Base-by-base conservation (phyloP, 1,140 invertebrate genomes). In the Carcinoscorpius rotundicauda region DNA sequence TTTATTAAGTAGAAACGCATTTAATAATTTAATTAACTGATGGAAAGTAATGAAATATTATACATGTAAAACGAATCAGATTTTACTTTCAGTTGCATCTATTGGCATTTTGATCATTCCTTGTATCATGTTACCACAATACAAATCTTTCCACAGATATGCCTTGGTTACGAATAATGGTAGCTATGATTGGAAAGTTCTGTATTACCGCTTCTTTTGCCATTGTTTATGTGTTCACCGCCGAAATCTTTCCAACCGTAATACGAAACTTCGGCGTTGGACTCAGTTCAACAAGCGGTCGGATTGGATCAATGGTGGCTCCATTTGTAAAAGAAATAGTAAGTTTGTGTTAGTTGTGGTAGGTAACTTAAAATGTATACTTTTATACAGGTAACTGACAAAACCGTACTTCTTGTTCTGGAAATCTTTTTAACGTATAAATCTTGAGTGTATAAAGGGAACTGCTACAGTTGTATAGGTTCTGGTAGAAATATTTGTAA, bases 281-380 rank as follows among this genome's bases (percentile, higher is more conserved):
- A 4, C 86, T 89, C 3, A 93, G 91, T 75, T 91, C 88, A 73
- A 88, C 87, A 3, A 91, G 95, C 82, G 91, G 93, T 4, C 78
- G 93, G 64, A 81, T 96, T 50, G 93, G 93, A 53, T 92, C 93
- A 29, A 94, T 95, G 85, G 76, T 92, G 3, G 95, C 93, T 3
- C 93, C 93, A 3, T 94, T 95, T 75, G 85, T 97, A 8, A 65
- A 65, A 48, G 66, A 68, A 58, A 10, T 70, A n/a, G 69, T 70
- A 62, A 58, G 52, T 64, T 9, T 49, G 3, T 3, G 8, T 55
- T 55, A 55, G 8, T 55, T 55, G 8, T 3, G n/a, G n/a, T 55
- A n/a, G 3, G n/a, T 9, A 9, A n/a, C 3, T n/a, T n/a, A 55
- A 9, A 55, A 55, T n/a, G 3, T 4, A 55, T 55, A 8, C 6